phyloP scores from a whole-genome alignment of 2,113 vertebrate genomes.

The Narcine bancroftii region DNA sequence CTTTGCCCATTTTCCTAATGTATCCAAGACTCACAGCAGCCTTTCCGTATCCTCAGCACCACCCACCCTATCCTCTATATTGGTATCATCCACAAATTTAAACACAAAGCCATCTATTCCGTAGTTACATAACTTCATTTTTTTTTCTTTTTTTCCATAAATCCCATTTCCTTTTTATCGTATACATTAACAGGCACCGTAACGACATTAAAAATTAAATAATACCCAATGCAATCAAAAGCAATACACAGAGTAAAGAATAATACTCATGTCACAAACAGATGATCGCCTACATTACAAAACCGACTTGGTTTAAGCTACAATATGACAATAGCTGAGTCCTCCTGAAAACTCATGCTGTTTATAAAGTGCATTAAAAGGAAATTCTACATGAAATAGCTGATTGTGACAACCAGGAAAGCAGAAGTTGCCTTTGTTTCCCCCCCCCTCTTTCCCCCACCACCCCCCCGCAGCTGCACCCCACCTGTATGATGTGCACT shows the following conservation, averaged over 20 bases:
- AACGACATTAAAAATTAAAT: constrained; percentile 32
- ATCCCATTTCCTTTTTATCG: constrained; percentile 30
- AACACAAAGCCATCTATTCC: no score
- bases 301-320: not conserved
- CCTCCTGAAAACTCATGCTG: constrained; percentile 25
- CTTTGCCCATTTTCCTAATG: no score
- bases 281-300: not conserved
- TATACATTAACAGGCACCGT: constrained; percentile 7
- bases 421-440: not conserved
- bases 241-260: not conserved
- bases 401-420: constrained; percentile 29
- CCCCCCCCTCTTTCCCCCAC: no score
- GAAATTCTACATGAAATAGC: constrained; percentile 30
- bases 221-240: not conserved
- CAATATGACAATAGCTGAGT: not conserved
- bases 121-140: no score
- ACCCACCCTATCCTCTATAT: no score
- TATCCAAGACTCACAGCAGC: no score
- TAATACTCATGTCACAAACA: not conserved
- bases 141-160: no score
- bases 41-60: no score
- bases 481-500: constrained; percentile 24
- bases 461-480: not conserved
- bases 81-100: no score
- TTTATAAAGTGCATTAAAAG: constrained; percentile 37